These are phyloP conservation scores for Pedetes capensis DNA, from an alignment of 2,113 vertebrate genomes.

Conservation along the genomic window DNA sequence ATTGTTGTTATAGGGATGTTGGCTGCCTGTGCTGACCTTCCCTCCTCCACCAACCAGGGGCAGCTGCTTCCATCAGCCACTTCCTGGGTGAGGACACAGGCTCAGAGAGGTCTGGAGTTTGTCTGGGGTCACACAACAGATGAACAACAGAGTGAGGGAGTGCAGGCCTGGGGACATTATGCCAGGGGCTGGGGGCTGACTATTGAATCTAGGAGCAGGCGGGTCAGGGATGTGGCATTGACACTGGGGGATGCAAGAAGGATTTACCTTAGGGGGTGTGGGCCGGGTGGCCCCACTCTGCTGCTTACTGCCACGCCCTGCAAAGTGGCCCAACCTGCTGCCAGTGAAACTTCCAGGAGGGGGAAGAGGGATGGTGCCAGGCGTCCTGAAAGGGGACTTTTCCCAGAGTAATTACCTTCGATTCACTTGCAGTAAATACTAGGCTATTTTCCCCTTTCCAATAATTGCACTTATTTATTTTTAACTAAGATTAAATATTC, in stretches of 20 bases:
- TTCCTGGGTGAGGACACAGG: not conserved
- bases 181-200: not conserved
- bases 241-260: fast-evolving
- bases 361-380: not conserved
- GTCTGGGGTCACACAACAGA: not conserved
- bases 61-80: not conserved
- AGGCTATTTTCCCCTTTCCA: slow-evolving; percentile 64
- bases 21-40: too few relatives aligned
- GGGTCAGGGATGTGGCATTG: too few relatives aligned
- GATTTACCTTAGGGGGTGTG: fast-evolving
- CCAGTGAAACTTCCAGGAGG: not conserved
- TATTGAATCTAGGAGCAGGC: too few relatives aligned
- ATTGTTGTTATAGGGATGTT: not conserved
- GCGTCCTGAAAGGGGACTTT: slow-evolving; percentile 49
- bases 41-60: fast-evolving
- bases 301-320: not conserved
- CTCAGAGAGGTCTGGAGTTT: not conserved
- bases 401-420: slow-evolving; percentile 75
- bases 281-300: fast-evolving
- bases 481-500: slow-evolving; percentile 79
- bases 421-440: slow-evolving; percentile 78
- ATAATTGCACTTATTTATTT: slow-evolving; percentile 80
- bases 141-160: not conserved
- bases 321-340: fast-evolving
- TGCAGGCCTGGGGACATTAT: not conserved